Evolutionary conservation across 2,797 vertebrate species (phyloP).

Genomic region (Anguilla obscura): DNA sequence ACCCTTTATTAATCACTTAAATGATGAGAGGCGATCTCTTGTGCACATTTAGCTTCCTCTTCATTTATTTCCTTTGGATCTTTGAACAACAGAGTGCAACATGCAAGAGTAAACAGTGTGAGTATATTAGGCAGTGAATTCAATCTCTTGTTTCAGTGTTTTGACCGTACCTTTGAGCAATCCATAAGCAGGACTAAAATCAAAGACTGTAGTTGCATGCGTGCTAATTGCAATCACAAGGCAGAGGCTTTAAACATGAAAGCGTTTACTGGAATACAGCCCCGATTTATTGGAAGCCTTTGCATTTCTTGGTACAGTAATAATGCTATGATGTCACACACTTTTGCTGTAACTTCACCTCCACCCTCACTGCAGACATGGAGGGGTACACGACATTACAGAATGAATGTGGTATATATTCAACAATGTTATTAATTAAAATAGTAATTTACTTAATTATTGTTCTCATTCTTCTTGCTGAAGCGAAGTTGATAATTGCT

Average conservation of each 20-base stretch:
- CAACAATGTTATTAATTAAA: neutral
- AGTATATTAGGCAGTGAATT: neutral
- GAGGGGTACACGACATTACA: neutral
- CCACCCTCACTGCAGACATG: too few relatives aligned
- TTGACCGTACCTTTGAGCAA: neutral
- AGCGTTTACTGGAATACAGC: neutral
- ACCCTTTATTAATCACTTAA: neutral
- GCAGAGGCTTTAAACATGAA: neutral
- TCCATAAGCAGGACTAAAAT: neutral
- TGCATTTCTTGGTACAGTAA: neutral
- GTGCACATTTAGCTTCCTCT: neutral
- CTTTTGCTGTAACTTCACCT: neutral
- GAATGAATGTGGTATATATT: neutral
- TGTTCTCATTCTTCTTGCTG: neutral
- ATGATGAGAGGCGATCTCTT: neutral
- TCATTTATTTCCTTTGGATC: neutral
- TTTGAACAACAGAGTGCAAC: neutral
- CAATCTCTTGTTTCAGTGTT: neutral
- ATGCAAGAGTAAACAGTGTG: neutral
- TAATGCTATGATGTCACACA: neutral
- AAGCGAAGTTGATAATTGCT: neutral
- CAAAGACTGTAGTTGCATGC: neutral
- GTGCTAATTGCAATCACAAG: neutral
- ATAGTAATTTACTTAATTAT: neutral
- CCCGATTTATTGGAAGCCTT: neutral